phyloP scores from a whole-genome alignment of 1,140 invertebrate genomes.

The Epicauta chinensis region DNA sequence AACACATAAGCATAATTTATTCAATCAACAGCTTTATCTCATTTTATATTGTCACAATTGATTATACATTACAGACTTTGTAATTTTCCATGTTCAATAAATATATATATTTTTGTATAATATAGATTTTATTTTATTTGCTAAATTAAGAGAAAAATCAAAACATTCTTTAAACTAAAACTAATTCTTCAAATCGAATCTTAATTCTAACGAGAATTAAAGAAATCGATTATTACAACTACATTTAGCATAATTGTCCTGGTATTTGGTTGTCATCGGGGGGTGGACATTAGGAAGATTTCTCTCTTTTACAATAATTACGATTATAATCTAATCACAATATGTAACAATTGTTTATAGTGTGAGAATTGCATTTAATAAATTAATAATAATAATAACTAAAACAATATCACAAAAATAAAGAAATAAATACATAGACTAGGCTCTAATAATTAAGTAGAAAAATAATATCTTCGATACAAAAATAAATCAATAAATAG shows the following conservation, averaged over 20 bases:
- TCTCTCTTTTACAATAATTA: conserved; percentile 2
- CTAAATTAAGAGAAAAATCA: conserved; percentile 11
- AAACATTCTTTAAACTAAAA: conserved; percentile 6
- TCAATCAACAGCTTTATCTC: conserved; percentile 30
- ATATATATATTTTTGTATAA: not conserved
- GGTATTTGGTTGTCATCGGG: no score
- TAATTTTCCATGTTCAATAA: not conserved
- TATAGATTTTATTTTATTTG: conserved; percentile 9
- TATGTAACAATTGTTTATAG: not conserved
- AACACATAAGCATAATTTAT: conserved; percentile 37
- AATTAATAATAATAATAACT: conserved; percentile 9
- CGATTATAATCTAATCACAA: conserved; percentile 8
- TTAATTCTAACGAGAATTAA: no score
- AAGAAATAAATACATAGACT: conserved; percentile 10
- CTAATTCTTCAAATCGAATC: not conserved
- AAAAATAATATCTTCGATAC: conserved; percentile 10
- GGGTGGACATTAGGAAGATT: not conserved
- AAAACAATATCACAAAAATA: conserved; percentile 14
- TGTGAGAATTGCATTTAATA: no score
- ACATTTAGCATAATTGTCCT: no score
- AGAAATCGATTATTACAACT: no score
- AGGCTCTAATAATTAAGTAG: conserved; percentile 11
- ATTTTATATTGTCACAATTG: conserved; percentile 39
- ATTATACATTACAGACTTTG: conserved; percentile 30
- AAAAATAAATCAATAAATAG: not conserved